A percentile compares a stretch with the other conserved stretches of the same genome.
Evolutionary conservation across 35 echinoderm and acorn worm species (phyloP).

Genomic region (Diadema setosum): DNA sequence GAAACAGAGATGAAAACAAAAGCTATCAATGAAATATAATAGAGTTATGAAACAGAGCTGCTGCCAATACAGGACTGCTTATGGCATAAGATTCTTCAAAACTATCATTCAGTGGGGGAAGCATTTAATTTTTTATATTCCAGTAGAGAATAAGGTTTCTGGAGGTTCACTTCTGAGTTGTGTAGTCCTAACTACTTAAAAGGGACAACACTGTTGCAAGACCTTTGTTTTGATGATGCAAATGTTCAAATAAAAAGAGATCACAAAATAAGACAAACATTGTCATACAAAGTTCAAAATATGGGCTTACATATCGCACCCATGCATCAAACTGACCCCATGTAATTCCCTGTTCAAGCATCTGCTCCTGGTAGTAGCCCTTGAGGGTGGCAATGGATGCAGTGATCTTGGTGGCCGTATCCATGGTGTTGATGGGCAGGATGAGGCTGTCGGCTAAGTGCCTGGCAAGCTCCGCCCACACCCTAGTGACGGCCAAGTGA

Average conservation of each 20-base stretch:
- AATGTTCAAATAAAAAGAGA: background rate
- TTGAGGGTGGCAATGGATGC: slow-evolving; percentile 53
- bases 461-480: slow-evolving; percentile 75
- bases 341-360: slow-evolving; percentile 54
- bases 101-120: too few species aligned
- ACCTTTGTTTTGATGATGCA: background rate
- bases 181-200: too few species aligned
- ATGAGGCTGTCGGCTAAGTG: slow-evolving; percentile 76
- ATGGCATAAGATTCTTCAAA: too few species aligned
- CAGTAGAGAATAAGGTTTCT: too few species aligned
- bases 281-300: background rate
- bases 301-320: background rate
- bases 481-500: slow-evolving; percentile 54
- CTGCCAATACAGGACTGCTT: too few species aligned
- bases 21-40: too few species aligned
- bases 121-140: too few species aligned
- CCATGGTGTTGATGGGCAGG: slow-evolving; percentile 55
- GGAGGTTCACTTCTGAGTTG: too few species aligned
- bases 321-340: slow-evolving; percentile 94
- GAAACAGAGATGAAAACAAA: background rate
- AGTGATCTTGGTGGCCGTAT: slow-evolving; percentile 48
- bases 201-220: background rate
- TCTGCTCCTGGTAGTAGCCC: slow-evolving; percentile 36
- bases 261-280: background rate
- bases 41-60: too few species aligned